phyloP scores from a whole-genome alignment of 2,888 invertebrate genomes.

The Phlogophora meticulosa region DNA sequence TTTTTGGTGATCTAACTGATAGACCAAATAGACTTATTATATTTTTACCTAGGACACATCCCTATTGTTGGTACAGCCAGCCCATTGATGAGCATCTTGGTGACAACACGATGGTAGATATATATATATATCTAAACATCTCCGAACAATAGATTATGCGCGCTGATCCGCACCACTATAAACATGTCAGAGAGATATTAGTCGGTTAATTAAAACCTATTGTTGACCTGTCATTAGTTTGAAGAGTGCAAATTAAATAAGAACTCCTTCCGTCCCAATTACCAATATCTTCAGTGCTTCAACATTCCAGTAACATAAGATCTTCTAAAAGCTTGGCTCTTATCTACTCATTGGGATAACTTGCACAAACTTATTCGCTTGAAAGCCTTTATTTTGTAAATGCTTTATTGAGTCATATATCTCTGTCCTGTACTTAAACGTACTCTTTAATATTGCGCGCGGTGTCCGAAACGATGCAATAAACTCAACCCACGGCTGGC shows the following conservation, averaged over 20 bases:
- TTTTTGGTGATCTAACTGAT: too few relatives aligned
- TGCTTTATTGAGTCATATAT: slow-evolving; percentile 7
- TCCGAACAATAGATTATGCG: slow-evolving; percentile 23
- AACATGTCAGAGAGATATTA: slow-evolving; percentile 10
- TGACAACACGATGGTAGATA: slow-evolving; percentile 18
- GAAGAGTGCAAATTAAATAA: neutral
- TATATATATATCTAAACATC: slow-evolving; percentile 12
- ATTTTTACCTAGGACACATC: too few relatives aligned
- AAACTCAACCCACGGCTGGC: slow-evolving; percentile 42
- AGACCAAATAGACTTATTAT: too few relatives aligned
- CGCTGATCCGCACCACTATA: neutral
- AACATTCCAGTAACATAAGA: neutral
- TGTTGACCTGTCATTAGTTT: neutral
- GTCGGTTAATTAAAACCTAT: neutral
- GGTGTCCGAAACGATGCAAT: slow-evolving; percentile 42
- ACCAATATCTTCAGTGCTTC: neutral
- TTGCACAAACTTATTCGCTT: slow-evolving; percentile 1
- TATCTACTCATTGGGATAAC: neutral
- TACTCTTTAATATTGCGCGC: slow-evolving; percentile 52
- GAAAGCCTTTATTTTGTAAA: slow-evolving; percentile 11
- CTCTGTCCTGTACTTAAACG: slow-evolving; percentile 7
- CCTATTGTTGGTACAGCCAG: neutral
- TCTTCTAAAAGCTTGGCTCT: slow-evolving; percentile 2
- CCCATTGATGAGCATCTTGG: slow-evolving; percentile 4
- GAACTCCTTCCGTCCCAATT: neutral